Conservation (phyloP, 2,888 invertebrate genomes). For the Cantharis flavilabris region DNA sequence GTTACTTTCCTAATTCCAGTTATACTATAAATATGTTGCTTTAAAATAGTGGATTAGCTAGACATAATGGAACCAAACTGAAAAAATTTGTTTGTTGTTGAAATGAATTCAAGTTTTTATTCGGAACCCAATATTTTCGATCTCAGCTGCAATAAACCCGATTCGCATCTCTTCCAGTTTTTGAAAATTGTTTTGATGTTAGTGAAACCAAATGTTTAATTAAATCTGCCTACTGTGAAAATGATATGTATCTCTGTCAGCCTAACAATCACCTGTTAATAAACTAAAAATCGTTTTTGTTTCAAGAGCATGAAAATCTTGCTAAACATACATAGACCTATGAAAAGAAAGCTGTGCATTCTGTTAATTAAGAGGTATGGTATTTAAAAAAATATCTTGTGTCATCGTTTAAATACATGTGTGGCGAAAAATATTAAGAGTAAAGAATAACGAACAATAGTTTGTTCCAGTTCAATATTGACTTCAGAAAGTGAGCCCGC, state of each 20-base stretch:
- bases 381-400: background rate
- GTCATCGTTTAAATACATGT: slow-evolving; percentile 7
- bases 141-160: background rate
- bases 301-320: background rate
- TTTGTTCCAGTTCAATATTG: slow-evolving; percentile 21
- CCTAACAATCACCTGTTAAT: background rate
- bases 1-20: background rate
- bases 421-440: slow-evolving; percentile 11
- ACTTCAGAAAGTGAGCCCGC: slow-evolving; percentile 29
- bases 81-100: background rate
- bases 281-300: background rate
- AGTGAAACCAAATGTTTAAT: background rate
- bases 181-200: background rate
- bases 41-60: background rate
- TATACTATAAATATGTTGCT: background rate
- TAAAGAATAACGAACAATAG: slow-evolving; percentile 15
- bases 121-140: background rate
- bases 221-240: background rate
- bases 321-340: too few relatives aligned
- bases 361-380: background rate
- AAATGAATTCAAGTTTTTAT: background rate
- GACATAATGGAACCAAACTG: background rate
- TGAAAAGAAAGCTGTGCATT: background rate
- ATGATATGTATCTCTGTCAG: background rate
- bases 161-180: background rate